A percentile compares a stretch with the other conserved stretches of the same genome.
Evolutionary conservation across 2,888 invertebrate genomes (phyloP).

Genomic region (Clivina fossor): DNA sequence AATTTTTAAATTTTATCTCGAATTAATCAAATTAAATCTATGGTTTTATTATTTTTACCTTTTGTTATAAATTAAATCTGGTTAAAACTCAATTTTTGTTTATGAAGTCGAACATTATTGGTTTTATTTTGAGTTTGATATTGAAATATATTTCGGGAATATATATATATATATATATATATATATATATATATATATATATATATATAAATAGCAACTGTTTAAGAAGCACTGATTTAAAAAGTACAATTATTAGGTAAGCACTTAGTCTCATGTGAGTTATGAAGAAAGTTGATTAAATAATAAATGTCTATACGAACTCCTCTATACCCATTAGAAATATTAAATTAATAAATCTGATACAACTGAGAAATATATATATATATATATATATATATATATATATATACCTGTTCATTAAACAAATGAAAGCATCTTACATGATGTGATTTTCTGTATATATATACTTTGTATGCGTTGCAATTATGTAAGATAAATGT

Average conservation of each 20-base stretch:
- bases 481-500: no score
- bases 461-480: no score
- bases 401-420: not conserved
- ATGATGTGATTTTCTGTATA: no score
- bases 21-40: no score
- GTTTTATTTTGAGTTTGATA: not conserved
- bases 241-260: constrained; percentile 2
- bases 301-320: not conserved
- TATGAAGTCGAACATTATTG: no score
- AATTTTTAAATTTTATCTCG: no score
- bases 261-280: constrained; percentile 4
- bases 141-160: not conserved
- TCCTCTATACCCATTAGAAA: constrained; percentile 7
- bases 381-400: not conserved
- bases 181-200: no score
- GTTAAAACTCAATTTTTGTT: no score
- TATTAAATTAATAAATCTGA: constrained; percentile 14
- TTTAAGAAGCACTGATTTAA: constrained; percentile 1
- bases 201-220: no score
- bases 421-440: no score
- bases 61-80: not conserved
- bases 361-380: not conserved
- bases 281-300: constrained; percentile 1
- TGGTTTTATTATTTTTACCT: no score
- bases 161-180: constrained; percentile 1